Conservation (phyloP, 2,888 invertebrate genomes). For the Drosophila colorata region DNA sequence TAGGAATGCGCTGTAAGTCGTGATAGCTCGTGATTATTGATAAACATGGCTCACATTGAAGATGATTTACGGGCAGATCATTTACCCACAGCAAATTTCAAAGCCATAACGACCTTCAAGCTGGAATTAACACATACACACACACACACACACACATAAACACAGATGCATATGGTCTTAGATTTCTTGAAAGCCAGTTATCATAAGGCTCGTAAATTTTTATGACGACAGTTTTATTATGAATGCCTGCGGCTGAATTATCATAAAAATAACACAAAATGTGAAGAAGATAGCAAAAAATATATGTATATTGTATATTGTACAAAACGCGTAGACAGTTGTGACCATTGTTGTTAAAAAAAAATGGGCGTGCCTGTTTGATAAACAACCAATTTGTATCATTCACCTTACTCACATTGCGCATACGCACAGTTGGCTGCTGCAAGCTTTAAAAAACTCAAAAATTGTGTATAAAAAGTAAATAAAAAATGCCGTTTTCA, state of each 20-base stretch:
- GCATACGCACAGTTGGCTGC: constrained; percentile 58
- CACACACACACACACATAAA: background rate
- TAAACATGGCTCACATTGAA: constrained; percentile 20
- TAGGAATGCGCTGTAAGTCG: constrained; percentile 12
- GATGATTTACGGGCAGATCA: constrained; percentile 24
- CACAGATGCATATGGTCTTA: constrained; percentile 3
- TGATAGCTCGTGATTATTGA: constrained; percentile 32
- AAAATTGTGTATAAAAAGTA: constrained; percentile 15
- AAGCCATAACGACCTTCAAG: constrained; percentile 36
- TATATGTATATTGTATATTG: background rate
- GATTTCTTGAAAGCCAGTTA: constrained; percentile 33
- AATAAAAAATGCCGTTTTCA: constrained; percentile 70
- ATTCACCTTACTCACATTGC: constrained; percentile 42
- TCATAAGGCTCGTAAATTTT: constrained; percentile 49
- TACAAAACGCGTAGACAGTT: constrained; percentile 17
- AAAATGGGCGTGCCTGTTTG: constrained; percentile 36
- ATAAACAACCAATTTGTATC: constrained; percentile 30
- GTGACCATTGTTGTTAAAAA: constrained; percentile 33
- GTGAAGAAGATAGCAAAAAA: constrained; percentile 27
- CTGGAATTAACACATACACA: constrained; percentile 9
- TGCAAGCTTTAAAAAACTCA: background rate
- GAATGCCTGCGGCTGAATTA: constrained; percentile 51
- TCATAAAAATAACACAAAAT: constrained; percentile 40
- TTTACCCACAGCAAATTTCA: constrained; percentile 6
- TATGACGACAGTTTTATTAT: constrained; percentile 51